A percentile compares a stretch with the other conserved stretches of the same genome.
phyloP scores from a whole-genome alignment of 2,113 vertebrate species.

The Crotophaga sulcirostris region DNA sequence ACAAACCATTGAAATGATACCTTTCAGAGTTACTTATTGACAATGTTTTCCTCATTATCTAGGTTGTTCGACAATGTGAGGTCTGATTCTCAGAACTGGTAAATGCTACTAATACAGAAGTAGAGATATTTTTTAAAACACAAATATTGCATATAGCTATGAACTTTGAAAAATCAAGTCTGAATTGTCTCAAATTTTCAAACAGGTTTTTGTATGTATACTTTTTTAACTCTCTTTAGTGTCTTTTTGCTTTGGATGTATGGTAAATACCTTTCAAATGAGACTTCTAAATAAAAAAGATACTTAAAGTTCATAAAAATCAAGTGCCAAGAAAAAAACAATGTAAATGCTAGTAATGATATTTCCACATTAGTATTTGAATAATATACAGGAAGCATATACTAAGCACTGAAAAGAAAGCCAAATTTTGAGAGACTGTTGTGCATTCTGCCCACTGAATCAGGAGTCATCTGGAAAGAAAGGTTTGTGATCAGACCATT shows the following conservation, averaged over 20 bases:
- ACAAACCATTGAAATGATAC: neutral
- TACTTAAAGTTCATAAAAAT: neutral
- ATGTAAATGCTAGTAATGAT: neutral
- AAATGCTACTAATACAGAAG: neutral
- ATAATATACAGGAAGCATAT: neutral
- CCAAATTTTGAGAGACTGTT: neutral
- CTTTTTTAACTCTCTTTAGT: neutral
- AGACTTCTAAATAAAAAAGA: neutral
- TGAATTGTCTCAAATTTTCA: neutral
- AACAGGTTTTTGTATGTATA: neutral
- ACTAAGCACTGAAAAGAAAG: neutral
- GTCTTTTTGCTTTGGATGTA: neutral
- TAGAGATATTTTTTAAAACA: neutral
- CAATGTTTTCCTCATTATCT: neutral
- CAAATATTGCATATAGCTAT: accelerated
- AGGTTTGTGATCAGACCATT: too few relatives aligned
- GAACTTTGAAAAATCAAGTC: neutral
- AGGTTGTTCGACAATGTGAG: neutral
- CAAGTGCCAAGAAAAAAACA: neutral
- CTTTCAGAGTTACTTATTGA: neutral
- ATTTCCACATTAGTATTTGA: neutral
- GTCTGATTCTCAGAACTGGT: neutral
- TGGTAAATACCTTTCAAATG: neutral
- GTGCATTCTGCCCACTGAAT: too few relatives aligned
- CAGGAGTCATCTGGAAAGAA: too few relatives aligned